phyloP scores from a whole-genome alignment of 2,113 vertebrate genomes.

The Hippocampus mohnikei region DNA sequence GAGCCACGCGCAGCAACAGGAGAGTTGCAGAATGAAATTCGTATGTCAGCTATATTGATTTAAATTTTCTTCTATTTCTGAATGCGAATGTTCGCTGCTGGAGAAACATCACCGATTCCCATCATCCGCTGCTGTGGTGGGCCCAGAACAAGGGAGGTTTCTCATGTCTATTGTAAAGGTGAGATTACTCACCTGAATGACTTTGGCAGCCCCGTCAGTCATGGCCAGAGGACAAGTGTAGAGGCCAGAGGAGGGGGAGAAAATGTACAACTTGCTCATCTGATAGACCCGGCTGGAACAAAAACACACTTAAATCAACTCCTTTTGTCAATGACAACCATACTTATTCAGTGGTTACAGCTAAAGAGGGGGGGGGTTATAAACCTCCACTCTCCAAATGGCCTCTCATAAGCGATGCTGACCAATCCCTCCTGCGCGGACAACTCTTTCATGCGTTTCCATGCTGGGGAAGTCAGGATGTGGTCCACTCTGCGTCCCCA shows the following conservation, averaged over 20 bases:
- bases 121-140: too few relatives aligned
- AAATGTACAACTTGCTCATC: constrained; percentile 82
- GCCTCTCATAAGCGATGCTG: constrained; percentile 76
- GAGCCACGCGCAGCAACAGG: too few relatives aligned
- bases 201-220: constrained; percentile 87
- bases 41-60: too few relatives aligned
- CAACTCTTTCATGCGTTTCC: constrained; percentile 78
- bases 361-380: neutral
- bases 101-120: too few relatives aligned
- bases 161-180: too few relatives aligned
- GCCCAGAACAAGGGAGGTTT: too few relatives aligned
- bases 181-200: constrained; percentile 75
- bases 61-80: too few relatives aligned
- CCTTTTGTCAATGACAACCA: neutral
- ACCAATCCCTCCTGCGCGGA: constrained; percentile 75
- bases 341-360: neutral
- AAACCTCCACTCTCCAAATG: constrained; percentile 75
- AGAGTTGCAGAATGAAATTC: too few relatives aligned
- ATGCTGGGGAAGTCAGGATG: constrained; percentile 73
- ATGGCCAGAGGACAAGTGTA: constrained; percentile 82
- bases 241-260: constrained; percentile 72
- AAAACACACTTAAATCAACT: constrained; percentile 2
- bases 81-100: too few relatives aligned
- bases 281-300: constrained; percentile 78
- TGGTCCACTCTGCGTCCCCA: constrained; percentile 73